Evolutionary conservation across 2,888 invertebrate genomes (phyloP).

Genomic region (Philhelius pedissequus): DNA sequence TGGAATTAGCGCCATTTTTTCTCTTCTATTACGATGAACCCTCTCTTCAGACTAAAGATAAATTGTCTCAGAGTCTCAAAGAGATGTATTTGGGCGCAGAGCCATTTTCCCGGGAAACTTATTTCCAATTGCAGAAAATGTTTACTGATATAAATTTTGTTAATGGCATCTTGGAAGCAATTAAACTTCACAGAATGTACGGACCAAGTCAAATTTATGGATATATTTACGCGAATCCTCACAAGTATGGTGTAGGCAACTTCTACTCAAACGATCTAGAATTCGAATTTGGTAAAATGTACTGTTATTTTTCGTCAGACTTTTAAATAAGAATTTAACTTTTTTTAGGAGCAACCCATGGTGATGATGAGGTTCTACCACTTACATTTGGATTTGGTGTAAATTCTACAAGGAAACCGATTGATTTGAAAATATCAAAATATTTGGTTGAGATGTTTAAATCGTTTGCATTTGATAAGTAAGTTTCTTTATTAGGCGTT

Average conservation of each 20-base stretch:
- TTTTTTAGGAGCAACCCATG: constrained; percentile 43
- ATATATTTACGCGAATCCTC: constrained; percentile 82
- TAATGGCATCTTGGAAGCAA: constrained; percentile 81
- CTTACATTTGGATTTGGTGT: neutral
- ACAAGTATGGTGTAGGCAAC: constrained; percentile 81
- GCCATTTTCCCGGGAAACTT: constrained; percentile 79
- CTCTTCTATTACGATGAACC: constrained; percentile 81
- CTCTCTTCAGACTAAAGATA: neutral
- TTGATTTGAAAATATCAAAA: constrained; percentile 27
- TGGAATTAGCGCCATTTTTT: constrained; percentile 81
- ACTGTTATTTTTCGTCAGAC: neutral
- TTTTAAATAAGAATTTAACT: neutral
- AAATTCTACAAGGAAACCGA: neutral
- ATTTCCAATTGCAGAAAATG: constrained; percentile 77
- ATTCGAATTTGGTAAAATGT: constrained; percentile 79
- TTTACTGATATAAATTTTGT: constrained; percentile 83
- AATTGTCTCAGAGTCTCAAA: constrained; percentile 79
- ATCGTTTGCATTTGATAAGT: constrained; percentile 26
- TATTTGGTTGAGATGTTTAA: constrained; percentile 43
- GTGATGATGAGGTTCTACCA: constrained; percentile 42
- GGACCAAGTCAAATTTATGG: constrained; percentile 82
- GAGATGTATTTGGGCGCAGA: constrained; percentile 81
- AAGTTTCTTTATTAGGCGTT: neutral
- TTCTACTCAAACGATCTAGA: constrained; percentile 79
- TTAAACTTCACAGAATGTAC: constrained; percentile 81